Base-by-base conservation (phyloP, 2,888 invertebrate genomes). In the Thecophora atra region DNA sequence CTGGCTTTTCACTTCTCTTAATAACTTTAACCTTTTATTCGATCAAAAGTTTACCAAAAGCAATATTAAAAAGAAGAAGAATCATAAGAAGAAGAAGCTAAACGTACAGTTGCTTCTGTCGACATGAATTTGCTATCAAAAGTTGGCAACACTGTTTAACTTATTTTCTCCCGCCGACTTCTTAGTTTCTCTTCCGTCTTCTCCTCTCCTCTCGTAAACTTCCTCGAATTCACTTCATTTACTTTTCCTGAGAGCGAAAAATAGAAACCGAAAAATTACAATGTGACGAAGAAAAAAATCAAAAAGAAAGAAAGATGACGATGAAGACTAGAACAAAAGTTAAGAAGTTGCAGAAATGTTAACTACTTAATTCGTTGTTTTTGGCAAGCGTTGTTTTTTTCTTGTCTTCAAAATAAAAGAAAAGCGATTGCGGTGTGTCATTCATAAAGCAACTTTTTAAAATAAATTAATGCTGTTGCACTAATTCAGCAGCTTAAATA, bases 301-400 rank as follows among this genome's bases (percentile, higher is more conserved):
- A n/a, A n/a, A n/a, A n/a, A n/a, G n/a, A n/a, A n/a, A n/a, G n/a
- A n/a, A n/a, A n/a, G n/a, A n/a, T n/a, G n/a, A n/a, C n/a, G n/a
- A n/a, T n/a, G n/a, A n/a, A n/a, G n/a, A n/a, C n/a, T n/a, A n/a
- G n/a, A n/a, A n/a, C n/a, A n/a, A 77, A 72, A 75, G 71, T 73
- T 72, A 76, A 74, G 77, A 74, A 7, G 75, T 73, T 74, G 74
- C 77, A 78, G 77, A 80, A 44, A 78, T 81, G 81, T 80, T 81
- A 81, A 81, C 81, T 81, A 81, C 81, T 81, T 65, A 77, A 79
- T 81, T 80, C 80, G 81, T 81, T 81, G 81, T 79, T 81, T 78
- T 76, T 74, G 76, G 71, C n/a, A 11, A n/a, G n/a, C 17, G n/a
- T 15, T n/a, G 11, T 65, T 21, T 51, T 47, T 42, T 19, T n/a